A percentile compares a stretch with the other conserved stretches of the same genome.
These are phyloP conservation scores for Elegia similella DNA, from an alignment of 2,888 invertebrate species.

Conservation along the genomic window DNA sequence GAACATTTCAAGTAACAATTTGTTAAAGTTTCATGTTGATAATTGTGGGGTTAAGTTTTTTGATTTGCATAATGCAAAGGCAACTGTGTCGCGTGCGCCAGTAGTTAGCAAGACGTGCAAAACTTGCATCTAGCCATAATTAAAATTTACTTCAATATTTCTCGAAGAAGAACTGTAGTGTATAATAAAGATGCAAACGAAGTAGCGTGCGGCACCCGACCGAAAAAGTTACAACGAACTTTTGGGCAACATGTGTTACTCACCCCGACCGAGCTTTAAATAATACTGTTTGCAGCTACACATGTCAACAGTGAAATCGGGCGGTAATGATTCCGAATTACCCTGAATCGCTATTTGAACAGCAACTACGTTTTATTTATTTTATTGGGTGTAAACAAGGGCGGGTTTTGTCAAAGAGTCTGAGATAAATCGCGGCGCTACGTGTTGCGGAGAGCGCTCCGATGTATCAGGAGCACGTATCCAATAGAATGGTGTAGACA, in stretches of 20 bases:
- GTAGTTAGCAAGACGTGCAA: slow-evolving; percentile 4
- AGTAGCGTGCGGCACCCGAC: not conserved
- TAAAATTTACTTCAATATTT: not conserved
- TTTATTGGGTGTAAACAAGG: slow-evolving; percentile 51
- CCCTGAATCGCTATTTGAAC: slow-evolving; percentile 12
- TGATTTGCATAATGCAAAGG: not conserved
- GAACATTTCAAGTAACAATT: not conserved
- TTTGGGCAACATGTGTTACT: not conserved
- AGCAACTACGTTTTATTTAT: slow-evolving; percentile 34
- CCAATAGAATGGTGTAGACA: slow-evolving; percentile 19
- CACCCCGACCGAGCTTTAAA: not conserved
- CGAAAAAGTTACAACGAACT: not conserved
- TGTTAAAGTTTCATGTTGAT: not conserved
- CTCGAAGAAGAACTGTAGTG: not conserved
- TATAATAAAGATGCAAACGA: not conserved
- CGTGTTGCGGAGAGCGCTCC: slow-evolving; percentile 11
- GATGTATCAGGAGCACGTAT: slow-evolving; percentile 20
- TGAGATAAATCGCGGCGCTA: slow-evolving; percentile 13
- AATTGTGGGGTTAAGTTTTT: slow-evolving; percentile 3
- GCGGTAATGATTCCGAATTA: slow-evolving; percentile 14
- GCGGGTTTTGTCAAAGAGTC: slow-evolving; percentile 18
- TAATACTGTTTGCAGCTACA: not conserved
- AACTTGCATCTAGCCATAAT: slow-evolving; percentile 3
- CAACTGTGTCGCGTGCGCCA: not conserved
- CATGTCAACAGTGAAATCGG: slow-evolving; percentile 13